phyloP scores from a whole-genome alignment of 2,797 vertebrate species.

The Enteromius afrohamiltoni region DNA sequence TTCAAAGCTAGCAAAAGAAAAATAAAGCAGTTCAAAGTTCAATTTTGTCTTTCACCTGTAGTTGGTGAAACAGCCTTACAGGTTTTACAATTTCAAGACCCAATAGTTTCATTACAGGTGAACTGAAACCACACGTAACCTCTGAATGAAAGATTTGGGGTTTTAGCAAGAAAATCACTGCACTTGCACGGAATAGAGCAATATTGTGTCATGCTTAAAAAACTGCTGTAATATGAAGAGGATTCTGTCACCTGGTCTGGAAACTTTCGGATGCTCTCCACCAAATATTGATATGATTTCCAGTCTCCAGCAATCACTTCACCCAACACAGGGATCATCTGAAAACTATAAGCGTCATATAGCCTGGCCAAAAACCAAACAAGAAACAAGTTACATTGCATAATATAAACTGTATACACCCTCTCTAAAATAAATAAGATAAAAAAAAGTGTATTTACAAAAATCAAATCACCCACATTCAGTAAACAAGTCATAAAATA shows the following conservation, averaged over 20 bases:
- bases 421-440: background rate
- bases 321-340: conserved; percentile 94
- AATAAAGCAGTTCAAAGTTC: no score
- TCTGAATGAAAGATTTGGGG: background rate
- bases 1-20: background rate
- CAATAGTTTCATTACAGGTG: background rate
- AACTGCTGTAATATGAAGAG: background rate
- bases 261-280: conserved; percentile 94
- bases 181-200: background rate
- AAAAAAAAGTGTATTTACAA: no score
- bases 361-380: conserved; percentile 75
- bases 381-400: background rate
- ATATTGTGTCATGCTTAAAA: background rate
- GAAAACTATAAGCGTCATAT: conserved; percentile 95
- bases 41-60: background rate
- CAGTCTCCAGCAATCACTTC: conserved; percentile 96
- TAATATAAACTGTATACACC: background rate
- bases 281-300: conserved; percentile 97
- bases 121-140: background rate
- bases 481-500: background rate
- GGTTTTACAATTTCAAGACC: background rate
- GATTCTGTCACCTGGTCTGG: conserved; percentile 85
- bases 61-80: background rate
- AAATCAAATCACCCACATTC: background rate
- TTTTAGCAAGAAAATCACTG: background rate